A percentile compares a stretch with the other conserved stretches of the same genome.
phyloP scores from a whole-genome alignment of 2,888 invertebrate genomes.

The Amphipoea oculea region DNA sequence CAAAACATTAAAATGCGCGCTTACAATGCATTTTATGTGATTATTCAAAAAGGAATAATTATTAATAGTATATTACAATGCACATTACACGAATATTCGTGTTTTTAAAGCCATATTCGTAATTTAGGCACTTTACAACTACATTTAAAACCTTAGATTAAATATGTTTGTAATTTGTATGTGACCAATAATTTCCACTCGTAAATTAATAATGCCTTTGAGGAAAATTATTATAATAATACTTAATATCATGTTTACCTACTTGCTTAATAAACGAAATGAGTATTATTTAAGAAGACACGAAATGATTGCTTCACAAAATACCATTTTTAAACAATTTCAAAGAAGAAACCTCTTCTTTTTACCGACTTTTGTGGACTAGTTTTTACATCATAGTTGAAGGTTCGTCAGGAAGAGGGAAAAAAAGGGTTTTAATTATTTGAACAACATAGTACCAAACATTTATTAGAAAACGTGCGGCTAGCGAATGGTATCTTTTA shows the following conservation, averaged over 20 bases:
- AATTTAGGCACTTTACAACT: neutral
- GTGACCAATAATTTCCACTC: neutral
- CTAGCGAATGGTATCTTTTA: neutral
- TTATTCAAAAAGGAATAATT: constrained; percentile 27
- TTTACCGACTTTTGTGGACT: neutral
- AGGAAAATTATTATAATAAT: neutral
- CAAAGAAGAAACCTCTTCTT: neutral
- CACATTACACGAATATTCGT: constrained; percentile 3
- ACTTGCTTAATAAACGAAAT: neutral
- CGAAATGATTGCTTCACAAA: neutral
- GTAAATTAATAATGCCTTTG: neutral
- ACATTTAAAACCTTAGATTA: neutral
- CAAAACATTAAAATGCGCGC: constrained; percentile 28
- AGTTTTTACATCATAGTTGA: neutral
- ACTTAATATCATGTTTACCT: neutral
- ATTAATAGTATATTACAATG: constrained; percentile 19
- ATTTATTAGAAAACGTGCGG: neutral
- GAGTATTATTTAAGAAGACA: neutral
- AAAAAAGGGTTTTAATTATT: neutral
- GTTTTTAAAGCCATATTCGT: constrained; percentile 1
- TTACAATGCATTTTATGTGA: constrained; percentile 31
- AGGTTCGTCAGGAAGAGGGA: neutral
- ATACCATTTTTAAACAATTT: neutral
- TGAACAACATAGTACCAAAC: neutral
- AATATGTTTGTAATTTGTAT: neutral